Evolutionary conservation across 2,888 invertebrate genomes (phyloP), one percentile per base, ranked within the genome.

Genomic region (Lypha dubia): DNA sequence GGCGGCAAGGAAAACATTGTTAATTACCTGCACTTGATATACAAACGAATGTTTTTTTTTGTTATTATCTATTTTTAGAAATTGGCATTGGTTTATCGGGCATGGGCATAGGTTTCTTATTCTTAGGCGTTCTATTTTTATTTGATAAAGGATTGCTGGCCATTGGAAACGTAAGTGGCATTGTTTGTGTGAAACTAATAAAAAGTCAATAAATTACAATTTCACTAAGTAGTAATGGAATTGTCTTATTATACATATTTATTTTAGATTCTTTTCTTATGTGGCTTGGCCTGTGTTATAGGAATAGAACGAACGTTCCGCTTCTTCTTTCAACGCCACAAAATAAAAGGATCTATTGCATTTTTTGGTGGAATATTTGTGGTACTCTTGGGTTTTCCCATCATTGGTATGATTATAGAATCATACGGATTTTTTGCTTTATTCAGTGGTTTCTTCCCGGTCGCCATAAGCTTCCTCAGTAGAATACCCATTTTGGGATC

Each of bases 301-400:
- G 99, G 99, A 1, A 94, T 99, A 32, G 97, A 98, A 92, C 93
- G 99, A 90, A 99, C 99, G 8, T 95, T 99, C 89, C 95, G 97
- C 90, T 99, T 99, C 93, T 99, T 99, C 93, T 99, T 99, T 92
- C 99, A 99, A 93, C 93, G 95, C 87, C 98, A 99, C 92, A 99
- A 99, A 94, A 93, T 97, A 70, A 98, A 96, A 94, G 99, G 97
- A 0, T 96, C 97, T 0, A 93, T 95, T 1, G 95, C 97, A 0
- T 99, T 99, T 93, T 96, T 99, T 90, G 97, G 97, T 15, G 99
- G 99, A 1, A 97, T 99, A 88, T 92, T 95, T 6, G 94, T 99
- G 68, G 99, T 99, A 32, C 93, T 99, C 13, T 91, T 98, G 44
- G 99, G 99, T 11, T 99, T 97, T 96, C 99, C 99, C 0, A 94